phyloP scores from a whole-genome alignment of 2,888 invertebrate genomes.

The Hipparchia sbordonii region DNA sequence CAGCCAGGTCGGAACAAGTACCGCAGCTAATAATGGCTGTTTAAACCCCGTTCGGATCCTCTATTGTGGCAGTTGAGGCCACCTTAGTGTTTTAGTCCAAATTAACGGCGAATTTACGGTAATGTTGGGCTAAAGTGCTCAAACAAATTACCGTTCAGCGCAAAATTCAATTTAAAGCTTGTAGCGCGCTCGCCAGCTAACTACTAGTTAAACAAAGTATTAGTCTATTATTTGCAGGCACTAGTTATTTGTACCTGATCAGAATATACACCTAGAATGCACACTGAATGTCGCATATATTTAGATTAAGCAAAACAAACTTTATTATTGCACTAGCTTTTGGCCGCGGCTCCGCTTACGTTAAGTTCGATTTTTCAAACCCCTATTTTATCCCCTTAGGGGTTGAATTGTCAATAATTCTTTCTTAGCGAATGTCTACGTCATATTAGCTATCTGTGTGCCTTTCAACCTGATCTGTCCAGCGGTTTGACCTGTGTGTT shows the following conservation, averaged over 20 bases:
- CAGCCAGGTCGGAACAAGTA: slow-evolving; percentile 7
- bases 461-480: too few species aligned
- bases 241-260: not conserved
- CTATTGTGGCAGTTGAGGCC: slow-evolving; percentile 22
- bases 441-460: too few species aligned
- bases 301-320: too few species aligned
- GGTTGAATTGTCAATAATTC: too few species aligned
- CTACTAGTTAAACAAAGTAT: not conserved
- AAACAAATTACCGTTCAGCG: slow-evolving; percentile 33
- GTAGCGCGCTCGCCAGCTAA: not conserved
- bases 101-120: slow-evolving; percentile 29
- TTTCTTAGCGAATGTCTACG: too few species aligned
- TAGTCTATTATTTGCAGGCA: not conserved
- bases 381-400: too few species aligned
- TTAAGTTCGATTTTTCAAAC: too few species aligned
- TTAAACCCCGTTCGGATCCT: slow-evolving; percentile 27
- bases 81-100: slow-evolving; percentile 32
- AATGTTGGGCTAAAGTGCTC: slow-evolving; percentile 33
- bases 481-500: too few species aligned
- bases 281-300: not conserved
- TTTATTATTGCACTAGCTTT: too few species aligned
- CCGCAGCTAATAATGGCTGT: slow-evolving; percentile 25
- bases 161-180: slow-evolving; percentile 32
- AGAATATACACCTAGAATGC: not conserved
- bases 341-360: too few species aligned